Evolutionary conservation across 1,140 invertebrate species (phyloP), one percentile per base, ranked within the genome.

Genomic region (Cydia strobilella): DNA sequence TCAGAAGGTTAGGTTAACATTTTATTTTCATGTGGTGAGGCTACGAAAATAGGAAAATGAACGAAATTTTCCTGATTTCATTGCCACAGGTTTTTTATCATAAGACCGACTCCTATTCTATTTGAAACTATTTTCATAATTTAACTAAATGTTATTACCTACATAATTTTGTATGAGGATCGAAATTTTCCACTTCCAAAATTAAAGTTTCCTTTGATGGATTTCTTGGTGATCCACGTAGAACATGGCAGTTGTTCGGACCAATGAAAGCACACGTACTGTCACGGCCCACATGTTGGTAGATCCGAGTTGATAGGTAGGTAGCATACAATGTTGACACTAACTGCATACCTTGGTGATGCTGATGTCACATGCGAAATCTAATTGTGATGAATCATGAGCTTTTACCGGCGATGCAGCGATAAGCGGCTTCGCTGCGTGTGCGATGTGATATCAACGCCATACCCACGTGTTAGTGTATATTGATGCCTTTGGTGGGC

Each of bases 331-430:
- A 73, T 77, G 54, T 78, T 80, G 75, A 80, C 74, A 79, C 75
- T 77, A 73, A 54, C 75, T 77, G 80, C 82, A 84, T 82, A 82
- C 74, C 81, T 75, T 54, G 84, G 77, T 92, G 89, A 90, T 88
- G 88, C 90, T 92, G 89, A 90, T 88, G 88, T 92, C 89, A 90
- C 84, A 74, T 59, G 82, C 79, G 80, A 86, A 88, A 87, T 83
- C 86, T 87, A 88, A 92, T 88, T 87, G 77, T 85, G 87, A 88
- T 90, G 87, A 90, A 84, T 90, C 88, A 92, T 82, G 80, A 88
- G 85, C 86, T 90, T 90, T 89, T 90, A 89, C 88, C 81, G 80
- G 83, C 85, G 88, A 90, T 90, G 90, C 88, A 90, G 83, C 88
- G 89, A 92, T 90, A 92, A 90, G 83, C 83, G 76, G 76, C 83